phyloP scores from a whole-genome alignment of 1,140 invertebrate species.

The Lethrus apterus region DNA sequence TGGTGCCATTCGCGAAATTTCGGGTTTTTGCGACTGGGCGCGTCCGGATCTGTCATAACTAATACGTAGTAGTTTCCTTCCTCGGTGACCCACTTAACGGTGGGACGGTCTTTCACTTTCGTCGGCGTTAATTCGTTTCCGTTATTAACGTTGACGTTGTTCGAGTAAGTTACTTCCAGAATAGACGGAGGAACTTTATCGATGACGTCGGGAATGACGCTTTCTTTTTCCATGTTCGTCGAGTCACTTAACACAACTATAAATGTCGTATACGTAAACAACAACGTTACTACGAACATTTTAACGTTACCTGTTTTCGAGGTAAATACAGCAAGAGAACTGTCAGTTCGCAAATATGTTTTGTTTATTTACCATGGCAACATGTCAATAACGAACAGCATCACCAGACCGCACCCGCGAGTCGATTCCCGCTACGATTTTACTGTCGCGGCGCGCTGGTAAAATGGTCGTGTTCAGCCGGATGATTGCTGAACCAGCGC shows the following conservation, averaged over 20 bases:
- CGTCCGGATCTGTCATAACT: slow-evolving; percentile 80
- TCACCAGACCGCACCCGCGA: too few species aligned
- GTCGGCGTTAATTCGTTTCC: slow-evolving; percentile 63
- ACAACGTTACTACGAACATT: too few species aligned
- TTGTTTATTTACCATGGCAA: too few species aligned
- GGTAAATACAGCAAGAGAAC: too few species aligned
- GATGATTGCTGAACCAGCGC: too few species aligned
- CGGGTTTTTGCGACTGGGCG: slow-evolving; percentile 80
- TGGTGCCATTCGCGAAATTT: slow-evolving; percentile 82
- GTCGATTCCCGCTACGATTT: too few species aligned
- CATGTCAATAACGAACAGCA: too few species aligned
- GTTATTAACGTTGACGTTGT: slow-evolving; percentile 44
- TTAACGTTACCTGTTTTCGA: too few species aligned
- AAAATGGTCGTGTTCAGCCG: too few species aligned
- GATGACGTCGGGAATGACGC: slow-evolving; percentile 11
- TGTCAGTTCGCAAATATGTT: too few species aligned
- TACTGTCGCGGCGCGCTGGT: too few species aligned
- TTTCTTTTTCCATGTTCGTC: slow-evolving; percentile 6
- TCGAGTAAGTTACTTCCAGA: slow-evolving; percentile 11
- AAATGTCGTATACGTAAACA: too few species aligned
- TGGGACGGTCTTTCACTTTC: slow-evolving; percentile 57
- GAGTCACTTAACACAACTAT: background rate
- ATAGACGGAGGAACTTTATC: slow-evolving; percentile 4
- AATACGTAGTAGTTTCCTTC: slow-evolving; percentile 59
- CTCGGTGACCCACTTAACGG: slow-evolving; percentile 55